Evolutionary conservation across 2,113 vertebrate genomes (phyloP).

Genomic region (Sclerurus mexicanus): DNA sequence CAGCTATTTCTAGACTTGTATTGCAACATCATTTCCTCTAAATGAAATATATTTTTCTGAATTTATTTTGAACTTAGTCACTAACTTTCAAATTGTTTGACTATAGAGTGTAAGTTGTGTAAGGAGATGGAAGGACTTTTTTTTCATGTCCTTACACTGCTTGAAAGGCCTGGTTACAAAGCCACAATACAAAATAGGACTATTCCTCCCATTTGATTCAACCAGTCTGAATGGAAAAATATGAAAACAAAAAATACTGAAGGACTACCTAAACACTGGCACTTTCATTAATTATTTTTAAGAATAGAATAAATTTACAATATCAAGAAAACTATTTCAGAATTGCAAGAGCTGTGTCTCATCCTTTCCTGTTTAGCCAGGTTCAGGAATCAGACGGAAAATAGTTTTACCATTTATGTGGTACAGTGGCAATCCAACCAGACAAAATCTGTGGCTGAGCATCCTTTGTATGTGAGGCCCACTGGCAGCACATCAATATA

Average conservation of each 20-base stretch:
- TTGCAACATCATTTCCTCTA: not conserved
- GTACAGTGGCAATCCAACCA: not conserved
- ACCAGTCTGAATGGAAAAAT: not conserved
- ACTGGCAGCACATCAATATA: not conserved
- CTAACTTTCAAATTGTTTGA: not conserved
- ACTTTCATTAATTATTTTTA: not conserved
- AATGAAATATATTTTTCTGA: not conserved
- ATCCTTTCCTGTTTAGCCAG: not conserved
- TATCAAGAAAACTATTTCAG: not conserved
- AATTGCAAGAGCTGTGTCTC: not conserved
- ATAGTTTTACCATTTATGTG: accelerated
- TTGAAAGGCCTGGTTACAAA: not conserved
- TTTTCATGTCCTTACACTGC: not conserved
- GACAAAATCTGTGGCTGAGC: not conserved
- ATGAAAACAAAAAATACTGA: not conserved
- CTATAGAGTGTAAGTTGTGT: not conserved
- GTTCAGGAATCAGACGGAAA: not conserved
- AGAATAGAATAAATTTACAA: not conserved
- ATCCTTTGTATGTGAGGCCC: not conserved
- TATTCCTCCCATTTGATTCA: not conserved
- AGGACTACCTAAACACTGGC: not conserved
- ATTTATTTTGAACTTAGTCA: not conserved
- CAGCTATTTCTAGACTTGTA: not conserved
- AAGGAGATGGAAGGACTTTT: not conserved
- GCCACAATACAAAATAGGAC: not conserved